Conservation (phyloP, 2,888 invertebrate genomes). For the Noctuana brunneofusca region DNA sequence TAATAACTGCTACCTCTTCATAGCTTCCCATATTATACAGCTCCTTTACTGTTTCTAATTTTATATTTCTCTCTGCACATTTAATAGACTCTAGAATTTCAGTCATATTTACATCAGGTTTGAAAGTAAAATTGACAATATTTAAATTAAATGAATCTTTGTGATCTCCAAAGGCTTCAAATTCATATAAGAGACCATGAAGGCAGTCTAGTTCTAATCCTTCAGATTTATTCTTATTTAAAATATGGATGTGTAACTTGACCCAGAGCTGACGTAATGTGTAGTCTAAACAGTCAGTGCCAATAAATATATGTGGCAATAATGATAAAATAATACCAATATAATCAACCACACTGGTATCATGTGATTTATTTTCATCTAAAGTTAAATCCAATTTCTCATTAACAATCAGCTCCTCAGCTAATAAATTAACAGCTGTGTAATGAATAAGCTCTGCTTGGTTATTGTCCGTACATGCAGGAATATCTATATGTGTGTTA, state of each 20-base stretch:
- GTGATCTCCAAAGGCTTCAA: slow-evolving; percentile 71
- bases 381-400: slow-evolving; percentile 53
- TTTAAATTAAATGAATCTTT: slow-evolving; percentile 59
- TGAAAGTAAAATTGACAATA: slow-evolving; percentile 67
- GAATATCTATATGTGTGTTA: slow-evolving; percentile 71
- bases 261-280: slow-evolving; percentile 70
- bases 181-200: slow-evolving; percentile 70
- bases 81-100: slow-evolving; percentile 65
- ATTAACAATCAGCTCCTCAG: slow-evolving; percentile 70
- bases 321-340: slow-evolving; percentile 63
- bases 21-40: slow-evolving; percentile 86
- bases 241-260: slow-evolving; percentile 67
- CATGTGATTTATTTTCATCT: slow-evolving; percentile 52
- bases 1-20: slow-evolving; percentile 85
- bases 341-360: slow-evolving; percentile 62
- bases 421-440: slow-evolving; percentile 63
- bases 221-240: slow-evolving; percentile 72
- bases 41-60: slow-evolving; percentile 85
- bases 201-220: slow-evolving; percentile 70
- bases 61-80: slow-evolving; percentile 76
- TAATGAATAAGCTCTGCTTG: slow-evolving; percentile 63
- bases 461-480: slow-evolving; percentile 64
- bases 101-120: slow-evolving; percentile 62
- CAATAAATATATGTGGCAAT: slow-evolving; percentile 65
- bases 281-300: slow-evolving; percentile 63